Evolutionary conservation across 1,140 invertebrate species (phyloP), one percentile per base, ranked within the genome.

Genomic region (Penaeus japonicus): DNA sequence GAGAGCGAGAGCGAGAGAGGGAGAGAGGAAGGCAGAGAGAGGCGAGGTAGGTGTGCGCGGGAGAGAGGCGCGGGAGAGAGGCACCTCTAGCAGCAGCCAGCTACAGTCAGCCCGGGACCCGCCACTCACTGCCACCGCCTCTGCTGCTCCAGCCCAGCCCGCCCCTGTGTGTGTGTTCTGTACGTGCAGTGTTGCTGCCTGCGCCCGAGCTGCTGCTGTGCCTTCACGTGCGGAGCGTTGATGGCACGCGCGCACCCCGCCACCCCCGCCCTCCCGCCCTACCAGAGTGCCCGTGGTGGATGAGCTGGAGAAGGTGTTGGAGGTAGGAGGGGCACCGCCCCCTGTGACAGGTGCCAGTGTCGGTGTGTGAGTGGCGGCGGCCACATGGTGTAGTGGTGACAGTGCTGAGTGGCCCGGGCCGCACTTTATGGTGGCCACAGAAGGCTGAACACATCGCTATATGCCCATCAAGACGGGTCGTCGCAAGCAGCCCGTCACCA

Each of bases 391-490:
- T 87, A 80, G 85, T 87, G 77, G 65, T 27, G 62, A 55, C 30
- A 32, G 82, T 84, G 59, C 27, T 39, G 85, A 30, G 77, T 81
- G 85, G 78, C 85, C 57, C 55, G 77, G 85, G 54, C 47, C 78
- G 65, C 85, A 62, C 59, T 81, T 27, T 87, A 81, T 87, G 85
- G 32, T 80, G 77, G 57, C 85, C 77, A 27, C 77, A 81, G 53
- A 78, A 24, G 53, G 47, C 84, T 85, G 73, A 85, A 87, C 90
- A 83, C 85, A 65, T 70, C 70, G 79, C 90, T 90, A 81, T 89
- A 90, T 90, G 90, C 90, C 90, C 89, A 90, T 89, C 90, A 90
- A 90, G 84, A 90, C 90, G 90, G 90, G 90, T 81, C 90, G 90
- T 47, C 90, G 90, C 78, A 90, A 90, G 88, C 90, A 90, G 81